These are phyloP conservation scores for Crypturellus tataupa DNA, from an alignment of 2,797 vertebrate species.

Conservation along the genomic window DNA sequence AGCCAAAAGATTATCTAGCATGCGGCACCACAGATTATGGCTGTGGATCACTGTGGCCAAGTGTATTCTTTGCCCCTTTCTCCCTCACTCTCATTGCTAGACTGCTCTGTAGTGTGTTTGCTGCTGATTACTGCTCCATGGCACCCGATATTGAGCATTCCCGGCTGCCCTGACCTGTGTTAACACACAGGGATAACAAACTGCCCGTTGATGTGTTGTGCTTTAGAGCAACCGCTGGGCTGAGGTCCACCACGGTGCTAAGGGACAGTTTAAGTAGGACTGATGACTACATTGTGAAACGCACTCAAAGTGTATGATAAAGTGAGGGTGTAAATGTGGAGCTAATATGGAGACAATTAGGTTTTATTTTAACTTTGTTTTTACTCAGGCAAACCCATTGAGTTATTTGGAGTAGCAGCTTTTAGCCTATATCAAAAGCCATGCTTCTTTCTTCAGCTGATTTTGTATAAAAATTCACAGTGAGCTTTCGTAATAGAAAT, in stretches of 20 bases:
- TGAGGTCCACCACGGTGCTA: not conserved
- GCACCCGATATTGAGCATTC: not conserved
- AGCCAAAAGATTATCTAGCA: not conserved
- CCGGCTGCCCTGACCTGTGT: not conserved
- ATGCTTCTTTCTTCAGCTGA: not conserved
- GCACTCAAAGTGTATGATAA: not conserved
- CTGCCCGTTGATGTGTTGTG: not conserved
- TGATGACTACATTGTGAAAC: not conserved
- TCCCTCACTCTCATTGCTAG: not conserved
- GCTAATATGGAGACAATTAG: not conserved
- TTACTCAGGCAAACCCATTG: not conserved
- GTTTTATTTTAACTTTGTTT: not conserved
- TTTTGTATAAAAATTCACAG: not conserved
- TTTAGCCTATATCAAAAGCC: conserved; percentile 10
- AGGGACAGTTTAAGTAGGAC: not conserved
- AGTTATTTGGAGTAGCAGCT: conserved; percentile 16
- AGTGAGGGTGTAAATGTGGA: not conserved
- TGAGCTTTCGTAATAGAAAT: not conserved
- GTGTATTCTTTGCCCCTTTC: not conserved
- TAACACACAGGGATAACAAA: not conserved
- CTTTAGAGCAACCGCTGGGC: not conserved
- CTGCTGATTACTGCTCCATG: not conserved
- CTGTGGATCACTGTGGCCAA: not conserved
- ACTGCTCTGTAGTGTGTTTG: not conserved
- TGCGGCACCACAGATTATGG: not conserved